Percentiles rank a stretch among this genome's conserved stretches.
phyloP scores from a whole-genome alignment of 2,113 vertebrate genomes.

The Gymnobelideus leadbeateri region DNA sequence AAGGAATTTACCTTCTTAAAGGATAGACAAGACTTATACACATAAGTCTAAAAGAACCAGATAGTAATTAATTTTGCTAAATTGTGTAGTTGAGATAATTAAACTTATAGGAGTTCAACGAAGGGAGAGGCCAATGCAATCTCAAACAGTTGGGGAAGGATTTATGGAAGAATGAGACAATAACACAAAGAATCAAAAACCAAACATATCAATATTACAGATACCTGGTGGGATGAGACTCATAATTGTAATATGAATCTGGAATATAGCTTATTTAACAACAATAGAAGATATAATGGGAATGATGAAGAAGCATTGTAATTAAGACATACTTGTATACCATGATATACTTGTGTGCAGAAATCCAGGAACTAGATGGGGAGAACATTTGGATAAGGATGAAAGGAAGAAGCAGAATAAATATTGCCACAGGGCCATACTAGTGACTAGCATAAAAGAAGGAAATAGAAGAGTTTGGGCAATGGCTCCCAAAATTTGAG shows the following conservation, averaged over 20 bases:
- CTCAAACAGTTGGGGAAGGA: neutral
- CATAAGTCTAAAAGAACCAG: neutral
- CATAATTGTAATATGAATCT: neutral
- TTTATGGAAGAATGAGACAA: neutral
- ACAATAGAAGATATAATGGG: neutral
- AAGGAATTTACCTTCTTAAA: neutral
- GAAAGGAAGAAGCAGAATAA: neutral
- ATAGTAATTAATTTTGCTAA: neutral
- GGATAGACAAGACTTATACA: neutral
- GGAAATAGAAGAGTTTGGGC: neutral
- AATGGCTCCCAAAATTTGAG: neutral
- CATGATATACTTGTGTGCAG: neutral
- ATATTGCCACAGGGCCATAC: neutral
- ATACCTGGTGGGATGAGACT: neutral
- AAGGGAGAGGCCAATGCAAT: neutral
- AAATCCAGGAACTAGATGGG: neutral
- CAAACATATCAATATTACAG: neutral
- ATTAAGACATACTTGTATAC: neutral
- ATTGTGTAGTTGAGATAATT: neutral
- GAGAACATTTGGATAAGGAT: neutral
- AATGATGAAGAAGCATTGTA: neutral
- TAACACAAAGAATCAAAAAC: neutral
- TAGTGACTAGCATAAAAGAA: neutral
- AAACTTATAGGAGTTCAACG: neutral
- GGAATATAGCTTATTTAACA: neutral